Conservation (phyloP, 2,888 invertebrate species). For the Gasteruption jaculator region DNA sequence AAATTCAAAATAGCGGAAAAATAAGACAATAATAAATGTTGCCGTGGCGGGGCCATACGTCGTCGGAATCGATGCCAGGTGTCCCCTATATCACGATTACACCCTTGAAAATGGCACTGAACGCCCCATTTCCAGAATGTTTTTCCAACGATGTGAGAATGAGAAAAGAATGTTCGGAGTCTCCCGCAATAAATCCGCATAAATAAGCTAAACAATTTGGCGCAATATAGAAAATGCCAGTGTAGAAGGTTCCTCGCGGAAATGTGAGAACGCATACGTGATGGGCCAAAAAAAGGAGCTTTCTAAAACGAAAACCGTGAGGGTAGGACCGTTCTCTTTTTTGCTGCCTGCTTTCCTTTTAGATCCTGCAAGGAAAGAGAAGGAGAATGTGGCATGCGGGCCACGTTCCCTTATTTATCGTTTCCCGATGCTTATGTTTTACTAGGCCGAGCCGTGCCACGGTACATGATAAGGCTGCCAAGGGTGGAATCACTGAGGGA, state of each 20-base stretch:
- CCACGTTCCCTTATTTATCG: conserved; percentile 52
- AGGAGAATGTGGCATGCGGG: conserved; percentile 38
- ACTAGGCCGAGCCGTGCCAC: conserved; percentile 44
- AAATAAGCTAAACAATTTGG: conserved; percentile 41
- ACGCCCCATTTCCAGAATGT: too few species aligned
- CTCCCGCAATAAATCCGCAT: conserved; percentile 31
- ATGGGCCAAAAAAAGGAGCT: conserved; percentile 22
- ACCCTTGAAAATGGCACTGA: too few species aligned
- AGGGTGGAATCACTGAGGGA: conserved; percentile 51
- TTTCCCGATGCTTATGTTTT: conserved; percentile 52
- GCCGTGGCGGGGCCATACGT: too few species aligned
- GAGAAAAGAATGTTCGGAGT: too few species aligned
- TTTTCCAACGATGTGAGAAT: too few species aligned
- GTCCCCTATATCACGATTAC: too few species aligned
- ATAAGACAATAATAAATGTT: too few species aligned
- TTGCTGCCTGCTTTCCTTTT: not conserved
- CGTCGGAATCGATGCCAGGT: too few species aligned
- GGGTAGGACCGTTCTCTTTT: too few species aligned
- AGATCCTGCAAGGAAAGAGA: conserved; percentile 3
- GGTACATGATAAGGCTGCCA: conserved; percentile 47
- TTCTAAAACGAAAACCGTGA: not conserved
- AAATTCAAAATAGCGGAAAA: too few species aligned
- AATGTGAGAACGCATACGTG: conserved; percentile 34
- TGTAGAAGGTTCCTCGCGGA: conserved; percentile 20
- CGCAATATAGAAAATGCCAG: conserved; percentile 30